phyloP scores from a whole-genome alignment of 2,888 invertebrate genomes.

The Folsomia candida region DNA sequence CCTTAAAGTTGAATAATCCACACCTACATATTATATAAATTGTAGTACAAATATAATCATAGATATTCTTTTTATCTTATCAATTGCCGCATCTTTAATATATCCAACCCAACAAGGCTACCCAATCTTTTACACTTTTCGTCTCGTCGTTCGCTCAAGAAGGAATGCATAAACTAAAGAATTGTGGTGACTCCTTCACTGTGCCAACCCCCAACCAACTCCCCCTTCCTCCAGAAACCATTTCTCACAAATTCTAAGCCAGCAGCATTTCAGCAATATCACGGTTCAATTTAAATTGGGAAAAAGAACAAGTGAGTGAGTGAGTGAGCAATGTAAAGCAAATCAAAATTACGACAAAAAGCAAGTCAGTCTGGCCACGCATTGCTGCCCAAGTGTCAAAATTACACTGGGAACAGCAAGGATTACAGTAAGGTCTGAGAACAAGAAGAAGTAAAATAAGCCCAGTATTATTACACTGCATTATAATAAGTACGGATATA shows the following conservation, averaged over 20 bases:
- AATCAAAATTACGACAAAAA: constrained; percentile 36
- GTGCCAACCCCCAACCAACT: too few relatives aligned
- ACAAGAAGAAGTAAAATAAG: not conserved
- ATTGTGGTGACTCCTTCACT: too few relatives aligned
- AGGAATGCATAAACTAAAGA: too few relatives aligned
- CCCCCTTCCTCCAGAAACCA: not conserved
- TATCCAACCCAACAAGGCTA: not conserved
- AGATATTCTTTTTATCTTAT: too few relatives aligned
- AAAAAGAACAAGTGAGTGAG: not conserved
- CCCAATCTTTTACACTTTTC: too few relatives aligned
- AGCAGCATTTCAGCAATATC: not conserved
- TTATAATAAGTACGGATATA: not conserved
- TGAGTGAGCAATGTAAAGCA: not conserved
- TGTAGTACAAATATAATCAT: too few relatives aligned
- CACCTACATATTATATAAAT: too few relatives aligned
- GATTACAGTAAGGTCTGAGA: constrained; percentile 46
- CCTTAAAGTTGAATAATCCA: too few relatives aligned
- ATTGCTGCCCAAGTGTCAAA: constrained; percentile 49
- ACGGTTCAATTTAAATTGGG: not conserved
- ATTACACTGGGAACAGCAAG: constrained; percentile 49
- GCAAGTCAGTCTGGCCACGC: constrained; percentile 38
- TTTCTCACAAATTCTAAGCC: not conserved
- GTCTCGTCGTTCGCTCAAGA: too few relatives aligned
- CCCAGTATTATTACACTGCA: not conserved
- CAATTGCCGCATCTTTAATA: too few relatives aligned